A percentile compares a stretch with the other conserved stretches of the same genome.
These are phyloP conservation scores for Calliphora vomitoria DNA, from an alignment of 2,888 invertebrate species.

Conservation along the genomic window DNA sequence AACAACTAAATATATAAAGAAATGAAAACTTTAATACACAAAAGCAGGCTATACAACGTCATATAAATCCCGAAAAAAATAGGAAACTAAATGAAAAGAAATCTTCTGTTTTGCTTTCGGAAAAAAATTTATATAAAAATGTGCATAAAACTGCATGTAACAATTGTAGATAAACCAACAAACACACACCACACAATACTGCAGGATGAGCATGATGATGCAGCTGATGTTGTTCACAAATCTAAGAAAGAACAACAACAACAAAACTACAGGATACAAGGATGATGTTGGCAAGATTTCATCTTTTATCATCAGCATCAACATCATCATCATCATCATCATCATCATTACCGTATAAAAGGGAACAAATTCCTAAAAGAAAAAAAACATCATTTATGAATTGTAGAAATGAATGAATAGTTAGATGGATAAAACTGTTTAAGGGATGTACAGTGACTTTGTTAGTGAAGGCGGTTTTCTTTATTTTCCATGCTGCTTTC, in stretches of 20 bases:
- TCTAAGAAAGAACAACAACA: conserved; percentile 36
- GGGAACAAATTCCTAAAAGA: conserved; percentile 50
- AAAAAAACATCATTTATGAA: conserved; percentile 10
- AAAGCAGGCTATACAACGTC: conserved; percentile 34
- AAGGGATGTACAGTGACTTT: conserved; percentile 65
- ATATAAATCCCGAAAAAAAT: conserved; percentile 64
- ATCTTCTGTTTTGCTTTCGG: conserved; percentile 19
- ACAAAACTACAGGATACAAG: conserved; percentile 47
- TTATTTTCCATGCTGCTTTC: neutral
- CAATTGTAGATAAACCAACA: conserved; percentile 43
- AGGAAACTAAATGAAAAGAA: conserved; percentile 54
- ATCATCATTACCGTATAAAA: conserved; percentile 29
- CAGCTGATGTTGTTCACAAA: conserved; percentile 67
- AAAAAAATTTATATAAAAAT: conserved; percentile 25
- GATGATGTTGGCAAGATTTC: conserved; percentile 58
- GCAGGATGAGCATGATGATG: conserved; percentile 28
- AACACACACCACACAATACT: conserved; percentile 39
- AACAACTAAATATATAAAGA: conserved; percentile 3
- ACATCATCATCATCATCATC: conserved; percentile 22
- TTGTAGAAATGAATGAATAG: conserved; percentile 43
- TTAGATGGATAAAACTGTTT: conserved; percentile 36
- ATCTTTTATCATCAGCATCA: conserved; percentile 48
- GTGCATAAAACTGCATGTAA: conserved; percentile 68
- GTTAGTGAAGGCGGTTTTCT: conserved; percentile 64
- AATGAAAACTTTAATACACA: conserved; percentile 50